phyloP scores from a whole-genome alignment of 2,113 vertebrate species.

The Dolichotis patagonum region DNA sequence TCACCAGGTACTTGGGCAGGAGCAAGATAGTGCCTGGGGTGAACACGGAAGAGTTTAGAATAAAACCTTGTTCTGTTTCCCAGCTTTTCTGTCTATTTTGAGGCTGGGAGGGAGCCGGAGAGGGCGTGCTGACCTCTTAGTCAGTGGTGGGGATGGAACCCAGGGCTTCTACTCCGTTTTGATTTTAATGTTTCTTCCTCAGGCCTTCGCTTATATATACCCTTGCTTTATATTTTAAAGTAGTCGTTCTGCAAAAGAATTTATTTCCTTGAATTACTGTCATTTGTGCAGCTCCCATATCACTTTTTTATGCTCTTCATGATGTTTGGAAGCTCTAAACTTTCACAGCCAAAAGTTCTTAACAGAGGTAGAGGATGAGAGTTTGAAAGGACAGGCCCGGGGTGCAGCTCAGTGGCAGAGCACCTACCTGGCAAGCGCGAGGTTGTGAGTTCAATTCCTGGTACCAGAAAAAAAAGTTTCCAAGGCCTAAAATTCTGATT shows the following conservation, averaged over 20 bases:
- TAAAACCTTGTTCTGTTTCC: constrained; percentile 11
- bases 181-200: constrained; percentile 5
- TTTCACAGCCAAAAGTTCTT: background rate
- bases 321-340: background rate
- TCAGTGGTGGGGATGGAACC: background rate
- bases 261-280: background rate
- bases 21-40: background rate
- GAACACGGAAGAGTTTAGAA: background rate
- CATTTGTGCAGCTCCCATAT: background rate
- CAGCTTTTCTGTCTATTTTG: background rate
- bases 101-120: background rate
- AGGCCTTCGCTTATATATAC: background rate
- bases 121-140: background rate
- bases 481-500: background rate
- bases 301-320: background rate
- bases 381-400: background rate
- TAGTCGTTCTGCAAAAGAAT: background rate
- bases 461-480: background rate
- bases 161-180: background rate
- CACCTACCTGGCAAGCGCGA: no score
- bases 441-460: no score
- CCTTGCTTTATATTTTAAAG: background rate
- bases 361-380: background rate
- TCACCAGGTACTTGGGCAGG: constrained; percentile 93
- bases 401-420: no score